Percentiles rank a stretch among this genome's conserved stretches.
Evolutionary conservation across 2,888 invertebrate genomes (phyloP).

Genomic region (Julus scandinavius): DNA sequence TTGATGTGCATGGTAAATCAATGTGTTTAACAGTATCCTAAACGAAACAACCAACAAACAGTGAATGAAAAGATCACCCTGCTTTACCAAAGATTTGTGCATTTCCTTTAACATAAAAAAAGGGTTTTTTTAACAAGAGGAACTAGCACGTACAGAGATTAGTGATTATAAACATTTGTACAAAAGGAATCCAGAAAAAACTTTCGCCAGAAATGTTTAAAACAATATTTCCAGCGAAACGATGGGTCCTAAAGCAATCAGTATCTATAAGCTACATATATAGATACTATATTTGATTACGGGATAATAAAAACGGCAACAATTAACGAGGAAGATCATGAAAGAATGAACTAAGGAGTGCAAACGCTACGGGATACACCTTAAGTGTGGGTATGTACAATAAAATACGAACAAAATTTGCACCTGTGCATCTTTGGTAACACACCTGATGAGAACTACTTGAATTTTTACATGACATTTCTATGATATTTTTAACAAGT

Average conservation of each 20-base stretch:
- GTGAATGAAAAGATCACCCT: constrained; percentile 41
- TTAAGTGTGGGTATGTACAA: background rate
- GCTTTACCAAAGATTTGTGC: constrained; percentile 49
- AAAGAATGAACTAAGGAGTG: constrained; percentile 4
- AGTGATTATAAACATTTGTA: constrained; percentile 46
- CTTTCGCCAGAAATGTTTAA: constrained; percentile 1
- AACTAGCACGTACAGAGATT: constrained; percentile 41
- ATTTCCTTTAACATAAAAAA: constrained; percentile 42
- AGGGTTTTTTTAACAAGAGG: constrained; percentile 18
- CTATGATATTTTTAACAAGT: constrained; percentile 37
- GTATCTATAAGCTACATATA: constrained; percentile 20
- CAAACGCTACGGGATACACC: background rate
- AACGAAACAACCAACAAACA: constrained; percentile 47
- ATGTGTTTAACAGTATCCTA: constrained; percentile 35
- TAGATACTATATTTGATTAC: constrained; percentile 14
- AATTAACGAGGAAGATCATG: constrained; percentile 30
- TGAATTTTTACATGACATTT: background rate
- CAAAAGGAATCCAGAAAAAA: constrained; percentile 37
- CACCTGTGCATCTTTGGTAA: constrained; percentile 40
- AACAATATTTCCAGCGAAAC: constrained; percentile 5
- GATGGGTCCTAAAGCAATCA: constrained; percentile 39
- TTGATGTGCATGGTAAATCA: constrained; percentile 48
- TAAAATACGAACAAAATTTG: background rate
- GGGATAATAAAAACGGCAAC: constrained; percentile 29
- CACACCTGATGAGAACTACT: constrained; percentile 43